phyloP scores from a whole-genome alignment of 2,113 vertebrate genomes.

The Cyphomyrus discorhynchus region DNA sequence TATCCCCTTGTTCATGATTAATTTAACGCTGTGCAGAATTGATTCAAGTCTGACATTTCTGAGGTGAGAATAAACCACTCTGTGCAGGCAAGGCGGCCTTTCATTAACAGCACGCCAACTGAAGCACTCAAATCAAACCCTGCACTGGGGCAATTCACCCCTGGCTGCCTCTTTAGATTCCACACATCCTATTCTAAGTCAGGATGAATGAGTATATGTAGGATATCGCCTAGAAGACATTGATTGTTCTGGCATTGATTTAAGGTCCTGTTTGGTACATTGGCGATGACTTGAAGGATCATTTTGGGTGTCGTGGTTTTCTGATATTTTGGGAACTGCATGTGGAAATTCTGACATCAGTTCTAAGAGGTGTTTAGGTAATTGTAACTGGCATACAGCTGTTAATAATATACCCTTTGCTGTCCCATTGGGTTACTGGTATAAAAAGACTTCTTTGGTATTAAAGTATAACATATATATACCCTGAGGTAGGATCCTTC shows the following conservation, averaged over 20 bases:
- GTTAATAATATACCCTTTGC: neutral
- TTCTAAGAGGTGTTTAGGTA: neutral
- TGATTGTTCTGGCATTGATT: neutral
- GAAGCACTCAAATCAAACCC: neutral
- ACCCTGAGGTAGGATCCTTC: neutral
- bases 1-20: neutral
- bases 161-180: neutral
- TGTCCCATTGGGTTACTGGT: neutral
- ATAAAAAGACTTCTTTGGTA: neutral
- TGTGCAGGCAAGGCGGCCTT: neutral
- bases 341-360: neutral
- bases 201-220: neutral
- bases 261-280: neutral
- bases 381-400: neutral
- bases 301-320: neutral
- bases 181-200: neutral
- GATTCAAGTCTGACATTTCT: slow-evolving; percentile 7
- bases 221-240: neutral
- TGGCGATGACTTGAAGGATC: neutral
- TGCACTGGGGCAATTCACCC: neutral
- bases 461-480: neutral
- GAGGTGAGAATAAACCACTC: slow-evolving; percentile 10
- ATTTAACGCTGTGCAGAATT: neutral
- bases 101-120: neutral
- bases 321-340: neutral